Evolutionary conservation across 2,888 invertebrate genomes (phyloP).

Genomic region (Aquatica leii): DNA sequence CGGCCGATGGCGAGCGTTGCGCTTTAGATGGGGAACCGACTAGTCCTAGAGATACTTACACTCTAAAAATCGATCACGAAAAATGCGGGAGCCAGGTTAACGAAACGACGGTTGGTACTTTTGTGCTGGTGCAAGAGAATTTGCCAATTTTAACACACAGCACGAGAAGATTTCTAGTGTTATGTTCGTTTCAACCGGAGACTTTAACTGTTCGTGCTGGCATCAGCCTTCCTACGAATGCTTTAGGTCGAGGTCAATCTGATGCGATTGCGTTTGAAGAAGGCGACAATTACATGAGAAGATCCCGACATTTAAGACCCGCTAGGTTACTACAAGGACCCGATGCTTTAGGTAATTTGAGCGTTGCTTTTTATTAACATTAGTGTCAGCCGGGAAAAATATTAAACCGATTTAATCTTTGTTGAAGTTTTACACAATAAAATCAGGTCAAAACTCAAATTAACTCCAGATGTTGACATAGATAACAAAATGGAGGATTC

Average conservation of each 20-base stretch:
- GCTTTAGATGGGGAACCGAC: slow-evolving; percentile 77
- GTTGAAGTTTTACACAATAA: not conserved
- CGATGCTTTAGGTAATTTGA: slow-evolving; percentile 57
- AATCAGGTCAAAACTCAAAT: not conserved
- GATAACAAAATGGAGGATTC: too few relatives aligned
- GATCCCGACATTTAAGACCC: slow-evolving; percentile 49
- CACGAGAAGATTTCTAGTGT: slow-evolving; percentile 78
- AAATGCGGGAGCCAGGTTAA: slow-evolving; percentile 79
- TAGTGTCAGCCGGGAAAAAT: too few relatives aligned
- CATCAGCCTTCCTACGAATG: slow-evolving; percentile 70
- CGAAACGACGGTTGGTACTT: slow-evolving; percentile 81
- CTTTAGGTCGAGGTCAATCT: slow-evolving; percentile 60
- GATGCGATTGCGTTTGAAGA: slow-evolving; percentile 48
- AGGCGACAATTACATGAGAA: slow-evolving; percentile 49
- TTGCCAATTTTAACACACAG: slow-evolving; percentile 80
- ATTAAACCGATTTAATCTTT: too few relatives aligned
- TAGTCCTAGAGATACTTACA: slow-evolving; percentile 77
- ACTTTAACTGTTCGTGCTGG: slow-evolving; percentile 83
- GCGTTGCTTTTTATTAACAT: too few relatives aligned
- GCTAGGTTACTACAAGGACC: slow-evolving; percentile 54
- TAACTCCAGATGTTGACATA: too few relatives aligned
- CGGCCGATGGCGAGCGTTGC: slow-evolving; percentile 75
- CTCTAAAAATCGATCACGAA: slow-evolving; percentile 75
- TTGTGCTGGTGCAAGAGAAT: slow-evolving; percentile 85
- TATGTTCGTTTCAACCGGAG: slow-evolving; percentile 84